Evolutionary conservation across 1,140 invertebrate species (phyloP).

Genomic region (Megathymus violae): DNA sequence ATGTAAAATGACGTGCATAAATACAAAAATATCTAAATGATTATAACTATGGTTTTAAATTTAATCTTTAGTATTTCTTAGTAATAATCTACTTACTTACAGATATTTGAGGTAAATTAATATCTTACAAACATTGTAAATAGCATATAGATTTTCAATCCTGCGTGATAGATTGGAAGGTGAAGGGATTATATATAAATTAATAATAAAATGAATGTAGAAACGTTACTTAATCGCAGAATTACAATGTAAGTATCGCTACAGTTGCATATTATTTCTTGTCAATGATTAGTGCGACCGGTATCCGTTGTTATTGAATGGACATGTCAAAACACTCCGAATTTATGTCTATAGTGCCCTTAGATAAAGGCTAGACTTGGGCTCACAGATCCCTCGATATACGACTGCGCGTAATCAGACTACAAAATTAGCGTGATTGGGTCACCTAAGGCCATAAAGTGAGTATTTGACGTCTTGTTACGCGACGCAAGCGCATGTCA

Average conservation of each 20-base stretch:
- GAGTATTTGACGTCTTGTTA: slow-evolving; percentile 41
- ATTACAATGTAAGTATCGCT: background rate
- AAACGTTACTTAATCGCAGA: no score
- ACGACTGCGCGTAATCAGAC: slow-evolving; percentile 44
- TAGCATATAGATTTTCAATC: no score
- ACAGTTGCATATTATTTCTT: background rate
- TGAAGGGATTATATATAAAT: no score
- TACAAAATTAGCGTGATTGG: slow-evolving; percentile 48
- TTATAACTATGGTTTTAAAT: no score
- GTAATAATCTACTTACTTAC: no score
- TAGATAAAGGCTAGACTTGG: background rate
- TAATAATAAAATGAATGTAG: no score
- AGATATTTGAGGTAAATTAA: no score
- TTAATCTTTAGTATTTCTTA: no score
- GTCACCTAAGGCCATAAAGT: slow-evolving; percentile 36
- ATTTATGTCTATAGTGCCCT: slow-evolving; percentile 4
- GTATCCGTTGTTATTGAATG: slow-evolving; percentile 3
- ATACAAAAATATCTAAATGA: no score
- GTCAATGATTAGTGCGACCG: background rate
- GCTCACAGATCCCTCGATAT: slow-evolving; percentile 10
- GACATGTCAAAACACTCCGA: background rate
- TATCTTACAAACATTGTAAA: no score
- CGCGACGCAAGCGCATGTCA: slow-evolving; percentile 53
- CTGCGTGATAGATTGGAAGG: no score
- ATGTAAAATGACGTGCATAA: no score